Conservation (phyloP, 2,113 vertebrate genomes). For the Calonectris borealis region DNA sequence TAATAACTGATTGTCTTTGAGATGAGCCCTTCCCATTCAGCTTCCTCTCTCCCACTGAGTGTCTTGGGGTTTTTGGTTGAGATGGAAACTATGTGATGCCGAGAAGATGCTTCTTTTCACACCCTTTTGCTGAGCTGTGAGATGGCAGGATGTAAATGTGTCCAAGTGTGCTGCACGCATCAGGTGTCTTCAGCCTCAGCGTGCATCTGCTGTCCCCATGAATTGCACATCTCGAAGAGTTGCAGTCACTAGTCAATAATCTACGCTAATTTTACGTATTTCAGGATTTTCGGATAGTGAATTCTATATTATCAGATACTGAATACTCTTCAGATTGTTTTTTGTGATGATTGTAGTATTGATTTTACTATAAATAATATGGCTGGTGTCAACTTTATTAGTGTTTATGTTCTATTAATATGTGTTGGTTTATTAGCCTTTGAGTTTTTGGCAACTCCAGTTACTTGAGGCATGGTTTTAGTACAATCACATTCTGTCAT, state of each 20-base stretch:
- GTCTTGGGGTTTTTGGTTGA: not conserved
- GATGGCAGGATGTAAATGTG: not conserved
- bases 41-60: not conserved
- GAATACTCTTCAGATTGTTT: not conserved
- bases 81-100: not conserved
- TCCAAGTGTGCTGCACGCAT: not conserved
- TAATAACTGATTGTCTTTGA: not conserved
- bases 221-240: not conserved
- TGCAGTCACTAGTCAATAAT: not conserved
- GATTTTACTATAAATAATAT: slow-evolving; percentile 5
- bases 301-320: not conserved
- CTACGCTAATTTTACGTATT: not conserved
- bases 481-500: slow-evolving; percentile 64
- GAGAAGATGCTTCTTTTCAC: not conserved
- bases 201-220: accelerated
- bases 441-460: slow-evolving; percentile 8
- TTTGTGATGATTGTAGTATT: not conserved
- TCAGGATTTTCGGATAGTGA: not conserved
- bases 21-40: not conserved
- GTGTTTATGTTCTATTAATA: slow-evolving; percentile 32
- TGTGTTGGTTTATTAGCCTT: slow-evolving; percentile 41
- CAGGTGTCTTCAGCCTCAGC: not conserved
- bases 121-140: not conserved
- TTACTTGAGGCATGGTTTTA: slow-evolving; percentile 44
- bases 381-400: slow-evolving; percentile 15